Percentiles rank a stretch among this genome's conserved stretches.
Conservation (phyloP, 1,140 invertebrate species). For the Amphibalanus amphitrite region DNA sequence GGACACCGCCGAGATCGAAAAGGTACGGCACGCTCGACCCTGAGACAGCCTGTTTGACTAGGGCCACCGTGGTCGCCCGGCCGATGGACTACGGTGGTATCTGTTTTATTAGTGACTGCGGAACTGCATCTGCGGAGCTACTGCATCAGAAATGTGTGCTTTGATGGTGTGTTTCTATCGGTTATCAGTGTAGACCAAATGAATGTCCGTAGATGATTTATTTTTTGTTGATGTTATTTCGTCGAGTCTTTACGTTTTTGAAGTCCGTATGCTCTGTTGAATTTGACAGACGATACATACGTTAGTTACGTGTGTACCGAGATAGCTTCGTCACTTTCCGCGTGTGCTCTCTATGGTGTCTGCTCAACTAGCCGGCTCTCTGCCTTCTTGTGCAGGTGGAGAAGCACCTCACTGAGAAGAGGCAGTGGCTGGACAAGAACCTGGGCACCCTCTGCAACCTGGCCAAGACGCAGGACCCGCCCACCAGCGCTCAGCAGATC, state of each 20-base stretch:
- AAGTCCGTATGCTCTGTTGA: not conserved
- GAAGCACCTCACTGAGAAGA: constrained; percentile 32
- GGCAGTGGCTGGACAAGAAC: constrained; percentile 53
- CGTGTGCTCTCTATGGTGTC: not conserved
- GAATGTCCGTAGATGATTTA: too few species aligned
- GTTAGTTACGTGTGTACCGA: not conserved
- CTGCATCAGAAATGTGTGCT: not conserved
- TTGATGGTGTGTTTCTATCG: too few species aligned
- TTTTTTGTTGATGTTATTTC: not conserved
- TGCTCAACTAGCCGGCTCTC: not conserved
- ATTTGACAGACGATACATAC: not conserved
- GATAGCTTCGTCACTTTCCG: not conserved
- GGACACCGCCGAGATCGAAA: constrained; percentile 56
- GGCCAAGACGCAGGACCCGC: constrained; percentile 39
- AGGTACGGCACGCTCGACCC: constrained; percentile 25
- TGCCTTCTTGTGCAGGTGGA: constrained; percentile 23
- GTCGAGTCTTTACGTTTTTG: not conserved
- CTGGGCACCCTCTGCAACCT: constrained; percentile 38
- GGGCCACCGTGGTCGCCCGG: not conserved
- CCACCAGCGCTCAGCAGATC: constrained; percentile 54
- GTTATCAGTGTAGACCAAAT: too few species aligned
- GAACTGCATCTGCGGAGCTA: not conserved
- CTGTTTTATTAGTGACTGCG: not conserved
- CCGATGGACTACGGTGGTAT: not conserved
- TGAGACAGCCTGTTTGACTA: constrained; percentile 17